Evolutionary conservation across 2,113 vertebrate genomes (phyloP), one percentile per base, ranked within the genome.

Genomic region (Pseudorectes ferrugineus): DNA sequence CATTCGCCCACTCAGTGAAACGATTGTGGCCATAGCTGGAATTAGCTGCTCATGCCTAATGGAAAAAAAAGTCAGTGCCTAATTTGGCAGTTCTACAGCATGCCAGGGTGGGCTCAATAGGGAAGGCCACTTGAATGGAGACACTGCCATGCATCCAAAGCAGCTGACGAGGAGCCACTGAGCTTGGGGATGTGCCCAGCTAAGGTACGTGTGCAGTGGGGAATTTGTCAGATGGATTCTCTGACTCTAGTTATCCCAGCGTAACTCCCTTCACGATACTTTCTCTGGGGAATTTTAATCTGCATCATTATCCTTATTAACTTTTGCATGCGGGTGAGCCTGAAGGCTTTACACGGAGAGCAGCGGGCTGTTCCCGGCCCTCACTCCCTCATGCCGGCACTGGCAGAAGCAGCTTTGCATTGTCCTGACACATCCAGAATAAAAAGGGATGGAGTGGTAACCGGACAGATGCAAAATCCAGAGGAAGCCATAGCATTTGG

Each of bases 161-260:
- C 93, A 95, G 93, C 89, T 91, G 94, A 92, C 5, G 2, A 92
- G 62, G 77, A 92, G 91, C 24, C 49, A 17, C 84, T 38, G 66
- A 76, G 45, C 74, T 93, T 95, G 89, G 81, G 94, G 77, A 82
- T 58, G 89, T 96, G 87, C 87, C 93, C 93, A 95, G 33, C 93
- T 91, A 95, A 95, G 95, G 95, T 87, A 89, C 46, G 2, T 2
- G 2, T 58, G 55, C 51, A 52, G 36, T 6, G 23, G 38, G 70
- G 71, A 92, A 95, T 82, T 82, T 5, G 3, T n/a, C 2, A 1
- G 48, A 57, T 24, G n/a, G 57, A 81, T 93, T 71, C 61, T 89
- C 77, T 76, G 71, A 76, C 58, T 63, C 72, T 58, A 75, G 94
- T 81, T 81, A 85, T 65, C 63, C 62, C 46, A 42, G 57, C 0